Conservation (phyloP, 2,888 invertebrate species). For the Odontomyia ornata region DNA sequence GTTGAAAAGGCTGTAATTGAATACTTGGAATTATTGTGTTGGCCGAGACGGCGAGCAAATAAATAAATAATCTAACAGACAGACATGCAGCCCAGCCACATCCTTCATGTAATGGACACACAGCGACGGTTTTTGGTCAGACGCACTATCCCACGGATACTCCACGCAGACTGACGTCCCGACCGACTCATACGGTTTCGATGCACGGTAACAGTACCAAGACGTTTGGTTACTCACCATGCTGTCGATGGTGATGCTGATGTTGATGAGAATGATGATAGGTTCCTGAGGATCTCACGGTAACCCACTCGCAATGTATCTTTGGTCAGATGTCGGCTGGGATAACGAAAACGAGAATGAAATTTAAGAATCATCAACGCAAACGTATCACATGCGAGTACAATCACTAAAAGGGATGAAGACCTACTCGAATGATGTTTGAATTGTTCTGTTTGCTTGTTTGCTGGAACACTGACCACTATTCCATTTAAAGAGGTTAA, state of each 20-base stretch:
- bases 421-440: neutral
- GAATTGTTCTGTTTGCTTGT: neutral
- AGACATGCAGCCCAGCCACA: slow-evolving; percentile 9
- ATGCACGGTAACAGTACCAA: neutral
- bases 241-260: neutral
- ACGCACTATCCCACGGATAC: slow-evolving; percentile 15
- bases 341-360: slow-evolving; percentile 13
- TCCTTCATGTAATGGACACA: slow-evolving; percentile 11
- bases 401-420: slow-evolving; percentile 2
- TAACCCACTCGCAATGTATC: neutral
- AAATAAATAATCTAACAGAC: neutral
- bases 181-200: slow-evolving; percentile 4
- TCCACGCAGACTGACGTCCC: slow-evolving; percentile 35
- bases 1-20: neutral
- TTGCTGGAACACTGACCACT: neutral
- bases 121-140: slow-evolving; percentile 12
- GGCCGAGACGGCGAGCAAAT: neutral
- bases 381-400: neutral
- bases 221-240: neutral
- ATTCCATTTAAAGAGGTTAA: no score
- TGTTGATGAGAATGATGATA: neutral
- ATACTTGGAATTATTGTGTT: neutral
- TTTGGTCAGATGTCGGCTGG: neutral
- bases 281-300: neutral
- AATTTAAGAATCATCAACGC: slow-evolving; percentile 25